A percentile compares a stretch with the other conserved stretches of the same genome.
Evolutionary conservation across 1,140 invertebrate species (phyloP).

Genomic region (Heliconius hewitsoni): DNA sequence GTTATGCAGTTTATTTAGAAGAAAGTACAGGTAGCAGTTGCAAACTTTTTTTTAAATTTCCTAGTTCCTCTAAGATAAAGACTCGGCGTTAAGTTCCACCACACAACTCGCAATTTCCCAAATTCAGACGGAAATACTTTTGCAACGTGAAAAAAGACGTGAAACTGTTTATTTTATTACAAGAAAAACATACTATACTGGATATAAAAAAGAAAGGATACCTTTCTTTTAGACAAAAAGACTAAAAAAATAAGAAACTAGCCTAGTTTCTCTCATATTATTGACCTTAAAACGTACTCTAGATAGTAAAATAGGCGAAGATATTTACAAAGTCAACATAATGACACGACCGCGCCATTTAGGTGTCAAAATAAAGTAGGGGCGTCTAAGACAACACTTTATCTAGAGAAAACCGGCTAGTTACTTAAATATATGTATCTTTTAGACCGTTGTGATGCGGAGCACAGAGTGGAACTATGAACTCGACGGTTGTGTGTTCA

Average conservation of each 20-base stretch:
- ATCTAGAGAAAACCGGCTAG: not conserved
- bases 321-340: constrained; percentile 14
- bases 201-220: no score
- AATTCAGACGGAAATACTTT: no score
- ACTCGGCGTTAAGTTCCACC: no score
- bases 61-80: no score
- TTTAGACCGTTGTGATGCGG: not conserved
- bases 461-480: no score
- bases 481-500: no score
- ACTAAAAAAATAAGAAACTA: not conserved
- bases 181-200: no score
- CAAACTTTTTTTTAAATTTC: no score
- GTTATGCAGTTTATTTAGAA: not conserved
- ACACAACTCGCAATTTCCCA: no score
- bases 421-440: not conserved
- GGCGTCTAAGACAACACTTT: constrained; percentile 12
- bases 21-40: no score
- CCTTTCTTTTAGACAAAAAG: not conserved
- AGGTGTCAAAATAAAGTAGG: constrained; percentile 15
- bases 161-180: no score
- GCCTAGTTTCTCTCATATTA: not conserved
- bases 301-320: constrained; percentile 8
- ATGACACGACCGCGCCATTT: constrained; percentile 7
- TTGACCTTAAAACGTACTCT: constrained; percentile 4
- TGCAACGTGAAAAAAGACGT: no score